phyloP scores from a whole-genome alignment of 2,113 vertebrate species.

The Malurus melanocephalus region DNA sequence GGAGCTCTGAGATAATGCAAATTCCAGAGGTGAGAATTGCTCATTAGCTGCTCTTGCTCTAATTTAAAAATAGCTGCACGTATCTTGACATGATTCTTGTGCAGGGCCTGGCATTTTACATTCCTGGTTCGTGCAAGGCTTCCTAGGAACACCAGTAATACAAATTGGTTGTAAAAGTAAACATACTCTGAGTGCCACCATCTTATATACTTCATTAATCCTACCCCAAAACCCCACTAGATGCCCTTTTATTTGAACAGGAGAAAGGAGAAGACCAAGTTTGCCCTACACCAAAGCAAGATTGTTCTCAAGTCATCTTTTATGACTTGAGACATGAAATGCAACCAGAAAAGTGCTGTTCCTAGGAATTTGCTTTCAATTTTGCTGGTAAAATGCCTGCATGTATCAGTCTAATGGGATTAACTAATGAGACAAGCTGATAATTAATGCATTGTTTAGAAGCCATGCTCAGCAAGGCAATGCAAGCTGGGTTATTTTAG shows the following conservation, averaged over 20 bases:
- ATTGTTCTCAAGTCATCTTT: neutral
- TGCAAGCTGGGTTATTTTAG: neutral
- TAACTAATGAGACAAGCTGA: neutral
- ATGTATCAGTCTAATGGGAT: neutral
- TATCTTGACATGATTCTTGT: neutral
- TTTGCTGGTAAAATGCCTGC: neutral
- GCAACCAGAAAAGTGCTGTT: neutral
- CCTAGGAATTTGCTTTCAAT: neutral
- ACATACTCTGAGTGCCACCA: neutral
- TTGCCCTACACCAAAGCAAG: neutral
- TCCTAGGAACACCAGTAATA: neutral
- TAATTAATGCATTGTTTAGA: neutral
- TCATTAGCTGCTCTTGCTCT: neutral
- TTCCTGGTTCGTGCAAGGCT: neutral
- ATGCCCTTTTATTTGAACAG: neutral
- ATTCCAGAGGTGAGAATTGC: neutral
- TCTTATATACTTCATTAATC: neutral
- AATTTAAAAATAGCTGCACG: neutral
- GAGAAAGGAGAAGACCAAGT: neutral
- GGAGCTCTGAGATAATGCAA: neutral
- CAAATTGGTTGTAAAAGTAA: neutral
- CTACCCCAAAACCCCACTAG: neutral
- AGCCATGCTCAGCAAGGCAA: neutral
- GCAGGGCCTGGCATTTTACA: neutral
- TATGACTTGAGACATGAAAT: neutral